Conservation (phyloP, 2,113 vertebrate species). For the Camelus bactrianus region DNA sequence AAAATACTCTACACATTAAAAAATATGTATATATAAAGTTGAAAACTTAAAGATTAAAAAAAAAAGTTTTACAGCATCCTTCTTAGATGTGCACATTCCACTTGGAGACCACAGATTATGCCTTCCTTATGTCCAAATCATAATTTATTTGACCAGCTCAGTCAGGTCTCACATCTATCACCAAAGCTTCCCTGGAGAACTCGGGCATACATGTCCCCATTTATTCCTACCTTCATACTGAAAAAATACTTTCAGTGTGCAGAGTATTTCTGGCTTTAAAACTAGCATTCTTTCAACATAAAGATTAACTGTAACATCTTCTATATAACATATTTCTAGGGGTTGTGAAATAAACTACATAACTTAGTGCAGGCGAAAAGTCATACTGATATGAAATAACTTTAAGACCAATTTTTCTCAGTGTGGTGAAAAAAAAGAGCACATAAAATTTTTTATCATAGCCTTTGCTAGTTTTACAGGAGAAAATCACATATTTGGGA, state of each 20-base stretch:
- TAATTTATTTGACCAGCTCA: not conserved
- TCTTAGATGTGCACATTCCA: not conserved
- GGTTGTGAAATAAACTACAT: not conserved
- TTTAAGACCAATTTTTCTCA: not conserved
- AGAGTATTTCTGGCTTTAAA: not conserved
- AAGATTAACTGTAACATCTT: not conserved
- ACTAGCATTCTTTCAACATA: not conserved
- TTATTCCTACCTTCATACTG: not conserved
- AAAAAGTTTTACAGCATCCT: not conserved
- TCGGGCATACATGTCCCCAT: not conserved
- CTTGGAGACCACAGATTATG: not conserved
- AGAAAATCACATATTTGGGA: not conserved
- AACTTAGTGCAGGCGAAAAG: not conserved
- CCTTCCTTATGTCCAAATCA: not conserved
- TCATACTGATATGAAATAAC: constrained; percentile 17
- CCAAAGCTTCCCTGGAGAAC: not conserved
- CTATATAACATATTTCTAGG: not conserved
- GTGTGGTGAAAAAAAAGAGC: not conserved
- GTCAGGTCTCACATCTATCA: not conserved
- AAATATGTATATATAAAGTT: not conserved
- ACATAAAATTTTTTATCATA: not conserved
- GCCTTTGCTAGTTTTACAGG: not conserved
- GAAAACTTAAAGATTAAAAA: not conserved
- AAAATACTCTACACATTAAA: not conserved
- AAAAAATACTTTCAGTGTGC: not conserved